Conservation (phyloP, 2,113 vertebrate genomes). For the Paratilapia polleni region DNA sequence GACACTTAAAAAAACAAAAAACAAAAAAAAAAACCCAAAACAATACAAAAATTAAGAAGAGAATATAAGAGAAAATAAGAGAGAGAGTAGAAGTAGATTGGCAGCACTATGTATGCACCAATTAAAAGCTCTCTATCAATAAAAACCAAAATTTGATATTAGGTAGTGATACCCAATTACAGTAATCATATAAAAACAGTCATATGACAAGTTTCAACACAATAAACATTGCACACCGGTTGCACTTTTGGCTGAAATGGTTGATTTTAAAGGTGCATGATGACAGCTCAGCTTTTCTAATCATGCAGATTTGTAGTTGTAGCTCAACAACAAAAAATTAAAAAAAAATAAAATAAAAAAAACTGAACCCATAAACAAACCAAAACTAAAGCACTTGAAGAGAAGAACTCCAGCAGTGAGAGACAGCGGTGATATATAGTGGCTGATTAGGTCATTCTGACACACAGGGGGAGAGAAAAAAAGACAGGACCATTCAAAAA, state of each 20-base stretch:
- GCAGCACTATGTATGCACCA: not conserved
- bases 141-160: not conserved
- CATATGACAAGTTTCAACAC: not conserved
- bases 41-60: not conserved
- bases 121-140: not conserved
- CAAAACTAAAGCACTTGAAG: too few species aligned
- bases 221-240: not conserved
- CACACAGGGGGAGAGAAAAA: not conserved
- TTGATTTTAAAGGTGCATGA: not conserved
- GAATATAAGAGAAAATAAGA: not conserved
- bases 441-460: not conserved
- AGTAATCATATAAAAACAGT: not conserved
- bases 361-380: too few species aligned
- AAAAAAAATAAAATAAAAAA: too few species aligned
- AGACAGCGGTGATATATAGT: too few species aligned
- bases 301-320: too few species aligned
- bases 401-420: too few species aligned
- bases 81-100: not conserved
- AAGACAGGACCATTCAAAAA: not conserved
- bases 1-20: too few species aligned
- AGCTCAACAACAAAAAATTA: too few species aligned
- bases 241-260: not conserved
- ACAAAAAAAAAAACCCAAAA: not conserved
- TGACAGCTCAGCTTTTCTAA: not conserved
- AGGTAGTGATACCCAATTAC: not conserved